These are phyloP conservation scores for Cephalopholis sonnerati DNA, from an alignment of 2,113 vertebrate genomes.

Conservation along the genomic window DNA sequence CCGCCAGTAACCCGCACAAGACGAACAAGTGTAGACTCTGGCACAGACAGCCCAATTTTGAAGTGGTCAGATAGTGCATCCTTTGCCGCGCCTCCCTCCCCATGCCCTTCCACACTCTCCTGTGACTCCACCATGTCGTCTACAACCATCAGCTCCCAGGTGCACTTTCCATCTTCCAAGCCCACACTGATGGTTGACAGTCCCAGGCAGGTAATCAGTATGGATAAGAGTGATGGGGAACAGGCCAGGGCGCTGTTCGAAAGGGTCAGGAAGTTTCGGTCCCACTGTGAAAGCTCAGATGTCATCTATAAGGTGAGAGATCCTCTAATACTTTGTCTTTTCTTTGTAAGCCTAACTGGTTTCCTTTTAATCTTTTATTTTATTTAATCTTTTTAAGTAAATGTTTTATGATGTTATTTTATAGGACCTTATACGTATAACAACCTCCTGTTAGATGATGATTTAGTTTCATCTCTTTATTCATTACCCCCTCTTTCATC, in stretches of 20 bases:
- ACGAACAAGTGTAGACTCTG: slow-evolving; percentile 73
- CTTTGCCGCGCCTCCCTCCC: slow-evolving; percentile 64
- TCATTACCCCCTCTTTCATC: background rate
- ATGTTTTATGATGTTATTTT: background rate
- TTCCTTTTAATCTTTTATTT: background rate
- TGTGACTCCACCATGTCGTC: slow-evolving; percentile 60
- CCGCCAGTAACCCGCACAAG: slow-evolving; percentile 21
- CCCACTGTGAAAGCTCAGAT: slow-evolving; percentile 85
- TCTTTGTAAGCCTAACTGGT: background rate
- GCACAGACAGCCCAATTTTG: slow-evolving; percentile 76
- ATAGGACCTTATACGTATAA: background rate
- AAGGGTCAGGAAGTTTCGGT: slow-evolving; percentile 84
- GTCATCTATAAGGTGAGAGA: slow-evolving; percentile 85
- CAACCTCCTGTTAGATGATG: background rate
- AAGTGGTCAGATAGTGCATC: slow-evolving; percentile 51
- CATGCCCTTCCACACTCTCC: slow-evolving; percentile 70
- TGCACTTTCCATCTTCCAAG: slow-evolving; percentile 3
- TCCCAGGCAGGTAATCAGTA: slow-evolving; percentile 64
- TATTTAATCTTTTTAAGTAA: background rate
- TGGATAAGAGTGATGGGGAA: slow-evolving; percentile 87
- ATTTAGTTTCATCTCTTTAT: background rate
- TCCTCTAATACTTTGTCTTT: background rate
- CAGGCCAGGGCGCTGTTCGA: slow-evolving; percentile 88
- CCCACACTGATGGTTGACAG: slow-evolving; percentile 43
- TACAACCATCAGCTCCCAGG: background rate